Percentiles rank a stretch among this genome's conserved stretches.
phyloP scores from a whole-genome alignment of 92 coral and sea anemone species.

The Paragorgia papillata region DNA sequence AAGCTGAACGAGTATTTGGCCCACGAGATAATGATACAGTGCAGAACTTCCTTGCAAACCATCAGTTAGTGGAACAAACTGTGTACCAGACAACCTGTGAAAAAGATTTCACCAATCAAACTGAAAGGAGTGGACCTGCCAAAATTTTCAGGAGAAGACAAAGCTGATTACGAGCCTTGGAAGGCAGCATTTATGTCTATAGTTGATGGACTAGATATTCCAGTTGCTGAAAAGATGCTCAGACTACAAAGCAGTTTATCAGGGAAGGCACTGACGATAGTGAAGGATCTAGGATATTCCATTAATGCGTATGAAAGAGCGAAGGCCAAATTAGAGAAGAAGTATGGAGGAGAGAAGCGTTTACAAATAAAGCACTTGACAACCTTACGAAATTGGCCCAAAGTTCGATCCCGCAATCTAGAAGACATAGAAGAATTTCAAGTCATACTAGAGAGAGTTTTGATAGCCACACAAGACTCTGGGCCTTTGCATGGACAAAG shows the following conservation, averaged over 20 bases:
- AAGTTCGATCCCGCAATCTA: conserved; percentile 37
- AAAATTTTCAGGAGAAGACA: conserved; percentile 7
- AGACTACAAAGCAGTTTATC: conserved; percentile 36
- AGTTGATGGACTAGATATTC: conserved; percentile 15
- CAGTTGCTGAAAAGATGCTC: conserved; percentile 51
- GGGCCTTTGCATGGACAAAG: neutral
- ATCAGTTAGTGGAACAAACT: neutral
- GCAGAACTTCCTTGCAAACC: neutral
- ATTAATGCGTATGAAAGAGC: conserved; percentile 54
- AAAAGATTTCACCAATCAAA: neutral
- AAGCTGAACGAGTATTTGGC: neutral
- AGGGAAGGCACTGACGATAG: conserved; percentile 48
- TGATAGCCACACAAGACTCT: conserved; percentile 37
- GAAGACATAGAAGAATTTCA: conserved; percentile 54
- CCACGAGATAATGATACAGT: no score
- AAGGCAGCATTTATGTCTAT: conserved; percentile 17
- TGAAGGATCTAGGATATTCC: conserved; percentile 57
- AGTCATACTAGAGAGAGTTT: conserved; percentile 44
- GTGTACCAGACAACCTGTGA: no score
- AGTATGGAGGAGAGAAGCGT: conserved; percentile 41
- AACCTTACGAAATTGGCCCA: conserved; percentile 39
- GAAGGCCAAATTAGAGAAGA: conserved; percentile 49
- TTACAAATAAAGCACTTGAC: conserved; percentile 39
- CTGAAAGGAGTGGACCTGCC: conserved; percentile 32
- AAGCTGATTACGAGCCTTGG: neutral